These are phyloP conservation scores for Aphelinus certus DNA, from an alignment of 1,140 invertebrate species.

Conservation along the genomic window DNA sequence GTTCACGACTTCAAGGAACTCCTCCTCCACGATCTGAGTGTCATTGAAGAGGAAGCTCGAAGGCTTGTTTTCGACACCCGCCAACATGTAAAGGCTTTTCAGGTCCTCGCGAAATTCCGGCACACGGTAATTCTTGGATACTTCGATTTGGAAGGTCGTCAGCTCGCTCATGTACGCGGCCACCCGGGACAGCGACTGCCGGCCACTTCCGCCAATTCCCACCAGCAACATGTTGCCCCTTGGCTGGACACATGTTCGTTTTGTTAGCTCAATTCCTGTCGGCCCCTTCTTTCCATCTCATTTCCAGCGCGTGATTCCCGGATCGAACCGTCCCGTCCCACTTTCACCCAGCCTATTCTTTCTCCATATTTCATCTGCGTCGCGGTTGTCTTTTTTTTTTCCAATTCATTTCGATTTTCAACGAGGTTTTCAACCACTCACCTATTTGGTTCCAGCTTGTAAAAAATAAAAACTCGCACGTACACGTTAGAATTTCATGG, in stretches of 20 bases:
- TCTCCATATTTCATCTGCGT: too few species aligned
- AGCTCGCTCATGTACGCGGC: slow-evolving; percentile 83
- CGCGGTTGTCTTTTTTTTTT: too few species aligned
- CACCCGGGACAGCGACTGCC: slow-evolving; percentile 80
- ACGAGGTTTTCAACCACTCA: too few species aligned
- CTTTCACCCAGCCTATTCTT: too few species aligned
- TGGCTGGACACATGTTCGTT: slow-evolving; percentile 57
- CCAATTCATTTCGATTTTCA: too few species aligned
- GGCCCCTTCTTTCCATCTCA: too few species aligned
- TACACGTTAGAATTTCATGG: too few species aligned
- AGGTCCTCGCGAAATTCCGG: slow-evolving; percentile 85
- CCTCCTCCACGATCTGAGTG: slow-evolving; percentile 81
- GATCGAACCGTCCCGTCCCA: too few species aligned
- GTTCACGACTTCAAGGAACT: slow-evolving; percentile 88
- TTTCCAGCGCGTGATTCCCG: too few species aligned
- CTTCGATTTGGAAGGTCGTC: slow-evolving; percentile 79
- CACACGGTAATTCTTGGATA: slow-evolving; percentile 79
- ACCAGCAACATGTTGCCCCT: slow-evolving; percentile 85
- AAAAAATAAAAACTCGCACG: too few species aligned
- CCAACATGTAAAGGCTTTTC: slow-evolving; percentile 77
- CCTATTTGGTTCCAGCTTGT: too few species aligned
- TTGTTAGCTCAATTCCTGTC: too few species aligned
- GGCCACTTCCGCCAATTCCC: slow-evolving; percentile 87
- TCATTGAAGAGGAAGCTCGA: slow-evolving; percentile 86
- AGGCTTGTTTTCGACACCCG: slow-evolving; percentile 79